Evolutionary conservation across 2,797 vertebrate species (phyloP), one percentile per base, ranked within the genome.

Genomic region (Sebastolobus altivelis): DNA sequence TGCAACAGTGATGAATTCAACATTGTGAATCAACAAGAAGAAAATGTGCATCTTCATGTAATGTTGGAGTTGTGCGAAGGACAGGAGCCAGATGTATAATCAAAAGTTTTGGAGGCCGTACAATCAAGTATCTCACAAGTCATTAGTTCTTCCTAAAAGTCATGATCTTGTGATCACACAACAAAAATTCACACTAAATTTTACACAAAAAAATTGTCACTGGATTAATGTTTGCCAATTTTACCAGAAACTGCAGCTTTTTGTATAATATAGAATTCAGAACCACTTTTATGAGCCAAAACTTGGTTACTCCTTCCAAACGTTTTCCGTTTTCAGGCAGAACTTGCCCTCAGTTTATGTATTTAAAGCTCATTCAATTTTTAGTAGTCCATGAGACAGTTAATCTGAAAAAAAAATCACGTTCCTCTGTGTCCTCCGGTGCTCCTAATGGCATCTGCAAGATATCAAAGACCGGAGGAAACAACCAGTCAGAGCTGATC

Each of bases 1-100:
- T 61, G 55, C 46, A 70, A 58, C 37, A 43, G 60, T 66, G 18
- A 35, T 70, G 33, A 35, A 59, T 74, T 68, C 31, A 73, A 60
- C 14, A 65, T 46, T 20, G 56, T 12, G 27, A 72, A 82, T 56
- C 22, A 73, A 37, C 16, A 33, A 58, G 31, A 18, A 22, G 12
- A 31, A 22, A 61, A 61, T 65, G 12, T 55, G 46, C 55, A 46
- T 40, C 25, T 40, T 10, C 3, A 5, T 61, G 63, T 29, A 38
- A 61, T n/a, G 33, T 0, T 35, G 2, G n/a, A 31, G 20, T 52
- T 52, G 0, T 4, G 0, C 29, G 55, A 35, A 27, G n/a, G 7
- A n/a, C 18, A 38, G 13, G 37, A 22, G 25, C 25, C 22, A 65
- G 11, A 37, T 25, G 5, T 52, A 29, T 55, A n/a, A 31, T 33